phyloP scores from a whole-genome alignment of 2,113 vertebrate genomes.

The Phrynosoma platyrhinos region DNA sequence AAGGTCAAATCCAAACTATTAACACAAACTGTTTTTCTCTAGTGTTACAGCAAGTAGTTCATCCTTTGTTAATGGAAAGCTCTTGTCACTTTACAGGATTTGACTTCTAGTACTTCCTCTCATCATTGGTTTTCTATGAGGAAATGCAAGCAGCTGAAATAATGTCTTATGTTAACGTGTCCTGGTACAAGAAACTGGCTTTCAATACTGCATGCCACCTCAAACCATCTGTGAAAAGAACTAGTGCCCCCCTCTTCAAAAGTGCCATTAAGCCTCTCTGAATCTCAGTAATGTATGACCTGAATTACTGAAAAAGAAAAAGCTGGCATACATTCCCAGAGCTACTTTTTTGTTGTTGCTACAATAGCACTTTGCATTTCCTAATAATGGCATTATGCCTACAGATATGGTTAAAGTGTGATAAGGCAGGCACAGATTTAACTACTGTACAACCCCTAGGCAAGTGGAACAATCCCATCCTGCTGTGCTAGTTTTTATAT shows the following conservation, averaged over 20 bases:
- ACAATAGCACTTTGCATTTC: constrained; percentile 25
- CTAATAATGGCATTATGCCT: rapidly evolving
- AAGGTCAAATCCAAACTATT: not conserved
- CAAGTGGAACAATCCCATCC: not conserved
- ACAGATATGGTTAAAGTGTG: not conserved
- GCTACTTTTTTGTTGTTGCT: not conserved
- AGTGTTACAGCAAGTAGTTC: not conserved
- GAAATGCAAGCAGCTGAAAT: not conserved
- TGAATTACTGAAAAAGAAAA: constrained; percentile 11
- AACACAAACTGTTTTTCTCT: not conserved
- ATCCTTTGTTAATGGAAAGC: not conserved
- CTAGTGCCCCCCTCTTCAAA: constrained; percentile 6
- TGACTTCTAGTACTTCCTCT: constrained; percentile 12
- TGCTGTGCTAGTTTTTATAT: not conserved
- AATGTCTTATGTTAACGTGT: not conserved
- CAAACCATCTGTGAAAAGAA: not conserved
- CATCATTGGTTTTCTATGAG: not conserved
- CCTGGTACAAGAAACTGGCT: not conserved
- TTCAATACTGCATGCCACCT: not conserved
- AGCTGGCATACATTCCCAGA: not conserved
- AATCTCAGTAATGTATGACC: not conserved
- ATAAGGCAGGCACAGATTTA: not conserved
- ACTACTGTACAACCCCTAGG: not conserved
- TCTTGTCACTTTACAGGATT: constrained; percentile 11
- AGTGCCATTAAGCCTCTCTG: rapidly evolving